Evolutionary conservation across 64 coral and sea anemone species (phyloP), one percentile per base, ranked within the genome.

Genomic region (Montipora sp.): DNA sequence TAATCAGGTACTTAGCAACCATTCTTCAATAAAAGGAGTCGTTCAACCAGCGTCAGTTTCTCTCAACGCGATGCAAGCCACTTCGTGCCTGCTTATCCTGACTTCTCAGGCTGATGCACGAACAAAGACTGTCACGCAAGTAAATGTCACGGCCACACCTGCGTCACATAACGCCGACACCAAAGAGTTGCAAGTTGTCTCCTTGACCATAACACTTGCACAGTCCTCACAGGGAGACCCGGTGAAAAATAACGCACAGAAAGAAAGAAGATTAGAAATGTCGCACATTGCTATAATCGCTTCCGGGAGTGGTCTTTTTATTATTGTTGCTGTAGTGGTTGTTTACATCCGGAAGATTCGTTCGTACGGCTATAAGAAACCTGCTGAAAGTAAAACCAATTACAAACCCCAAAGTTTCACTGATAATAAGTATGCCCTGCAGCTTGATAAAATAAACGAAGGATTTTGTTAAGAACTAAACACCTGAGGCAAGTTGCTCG

Each of bases 141-240:
- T 85, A 46, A 85, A 85, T 47, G 61, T 85, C 19, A 85, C 82
- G 8, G 65, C 82, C 16, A 71, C 61, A 9, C 63, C 82, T 66
- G 44, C 82, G 63, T 85, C 82, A 85, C 82, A 22, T 8, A 85
- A 85, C 47, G 63, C 61, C 1, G 63, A 85, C 8, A 11, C 3
- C 5, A 85, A 72, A 22, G 2, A 70, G 47, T 66, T 85, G 16
- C 0, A 5, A 16, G 6, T 85, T n/a, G 49, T 85, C 82, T 85
- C 82, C 20, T 85, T 85, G 82, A 85, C 45, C 12, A 63, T 85
- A 50, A 66, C 61, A 2, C 24, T 43, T 5, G 59, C 16, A 46
- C 24, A 24, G 1, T 13, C 14, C 46, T 27, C 3, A 4, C 11
- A 2, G 8, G 49, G 16, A 18, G 1, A 1, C 4, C 75, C 9